Conservation (phyloP, 2,888 invertebrate genomes). For the Heliconius charithonia region DNA sequence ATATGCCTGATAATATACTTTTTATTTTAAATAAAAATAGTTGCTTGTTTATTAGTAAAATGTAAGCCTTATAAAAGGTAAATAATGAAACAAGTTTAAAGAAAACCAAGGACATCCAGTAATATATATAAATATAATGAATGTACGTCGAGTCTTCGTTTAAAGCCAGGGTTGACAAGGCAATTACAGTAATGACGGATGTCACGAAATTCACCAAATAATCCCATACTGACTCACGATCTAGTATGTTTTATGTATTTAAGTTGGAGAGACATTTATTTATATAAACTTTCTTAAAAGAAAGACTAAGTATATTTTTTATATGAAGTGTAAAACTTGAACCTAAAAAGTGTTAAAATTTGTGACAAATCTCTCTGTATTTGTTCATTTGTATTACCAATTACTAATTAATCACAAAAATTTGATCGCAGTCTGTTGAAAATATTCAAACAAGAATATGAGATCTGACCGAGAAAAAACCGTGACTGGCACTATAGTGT, state of each 20-base stretch:
- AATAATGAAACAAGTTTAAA: slow-evolving; percentile 5
- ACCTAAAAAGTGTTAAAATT: too few species aligned
- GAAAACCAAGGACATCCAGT: slow-evolving; percentile 11
- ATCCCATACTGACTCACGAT: slow-evolving; percentile 58
- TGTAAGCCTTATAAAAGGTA: not conserved
- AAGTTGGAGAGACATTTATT: not conserved
- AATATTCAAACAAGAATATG: too few species aligned
- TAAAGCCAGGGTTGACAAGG: slow-evolving; percentile 56
- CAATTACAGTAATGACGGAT: slow-evolving; percentile 64
- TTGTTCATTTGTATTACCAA: too few species aligned
- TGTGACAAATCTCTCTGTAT: too few species aligned
- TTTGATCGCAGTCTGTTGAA: too few species aligned
- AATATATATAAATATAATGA: not conserved
- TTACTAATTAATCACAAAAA: too few species aligned
- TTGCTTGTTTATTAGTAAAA: not conserved
- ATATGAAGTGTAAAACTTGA: too few species aligned
- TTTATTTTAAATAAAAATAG: too few species aligned
- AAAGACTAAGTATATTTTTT: too few species aligned
- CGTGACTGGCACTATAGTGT: too few species aligned
- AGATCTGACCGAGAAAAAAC: too few species aligned
- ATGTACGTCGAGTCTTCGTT: not conserved
- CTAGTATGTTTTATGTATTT: slow-evolving; percentile 5
- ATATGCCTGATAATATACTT: too few species aligned
- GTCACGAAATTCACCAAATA: slow-evolving; percentile 60
- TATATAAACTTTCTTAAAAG: not conserved